Evolutionary conservation across 2,888 invertebrate species (phyloP).

Genomic region (Drosophila falleni): DNA sequence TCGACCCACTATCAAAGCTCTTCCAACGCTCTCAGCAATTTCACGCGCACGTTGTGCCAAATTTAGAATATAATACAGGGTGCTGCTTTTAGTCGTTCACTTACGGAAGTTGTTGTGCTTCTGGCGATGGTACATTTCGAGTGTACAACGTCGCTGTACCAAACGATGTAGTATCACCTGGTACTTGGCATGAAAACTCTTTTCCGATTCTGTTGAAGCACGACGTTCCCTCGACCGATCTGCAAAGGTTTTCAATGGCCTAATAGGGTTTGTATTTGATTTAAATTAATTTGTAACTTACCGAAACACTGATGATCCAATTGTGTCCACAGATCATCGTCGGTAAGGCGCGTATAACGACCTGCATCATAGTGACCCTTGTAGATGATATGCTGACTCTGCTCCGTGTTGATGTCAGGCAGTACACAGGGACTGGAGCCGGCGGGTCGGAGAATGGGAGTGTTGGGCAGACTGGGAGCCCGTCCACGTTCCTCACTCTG

Average conservation of each 20-base stretch:
- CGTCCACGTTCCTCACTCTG: constrained; percentile 90
- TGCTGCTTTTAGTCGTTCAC: constrained; percentile 77
- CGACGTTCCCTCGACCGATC: constrained; percentile 86
- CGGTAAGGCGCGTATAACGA: constrained; percentile 92
- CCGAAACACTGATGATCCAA: constrained; percentile 85
- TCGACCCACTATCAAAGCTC: constrained; percentile 52
- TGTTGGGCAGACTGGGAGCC: constrained; percentile 90
- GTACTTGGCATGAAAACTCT: constrained; percentile 93
- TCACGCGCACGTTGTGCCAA: constrained; percentile 72
- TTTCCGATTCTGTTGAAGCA: constrained; percentile 92
- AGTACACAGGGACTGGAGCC: constrained; percentile 90
- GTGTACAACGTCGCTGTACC: constrained; percentile 95
- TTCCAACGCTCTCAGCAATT: constrained; percentile 39
- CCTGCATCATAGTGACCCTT: constrained; percentile 90
- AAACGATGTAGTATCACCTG: constrained; percentile 95
- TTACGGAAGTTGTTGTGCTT: constrained; percentile 94
- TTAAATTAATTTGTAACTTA: constrained; percentile 38
- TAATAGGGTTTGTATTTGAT: background rate
- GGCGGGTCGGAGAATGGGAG: constrained; percentile 89
- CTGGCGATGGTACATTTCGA: constrained; percentile 95
- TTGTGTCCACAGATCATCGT: constrained; percentile 89
- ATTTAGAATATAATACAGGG: constrained; percentile 70
- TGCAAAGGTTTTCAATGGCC: constrained; percentile 29
- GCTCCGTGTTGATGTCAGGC: constrained; percentile 84
- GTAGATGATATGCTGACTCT: constrained; percentile 88